phyloP scores from a whole-genome alignment of 1,140 invertebrate genomes.

The Cephus cinctus region DNA sequence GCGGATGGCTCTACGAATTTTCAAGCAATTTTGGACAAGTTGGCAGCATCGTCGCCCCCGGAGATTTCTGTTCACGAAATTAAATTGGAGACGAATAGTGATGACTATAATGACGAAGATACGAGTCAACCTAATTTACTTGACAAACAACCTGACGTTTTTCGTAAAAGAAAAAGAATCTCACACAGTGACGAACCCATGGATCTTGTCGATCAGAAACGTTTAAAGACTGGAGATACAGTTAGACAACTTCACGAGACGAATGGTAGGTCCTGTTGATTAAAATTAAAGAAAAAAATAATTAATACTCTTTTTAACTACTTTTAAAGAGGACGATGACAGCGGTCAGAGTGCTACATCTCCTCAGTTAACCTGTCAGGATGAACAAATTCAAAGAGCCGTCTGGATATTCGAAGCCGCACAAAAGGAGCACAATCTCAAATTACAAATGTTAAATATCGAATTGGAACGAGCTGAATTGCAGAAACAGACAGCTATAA shows the following conservation, averaged over 20 bases:
- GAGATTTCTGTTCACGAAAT: slow-evolving; percentile 5
- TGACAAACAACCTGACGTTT: slow-evolving; percentile 10
- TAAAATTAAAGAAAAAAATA: not conserved
- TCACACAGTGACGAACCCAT: slow-evolving; percentile 14
- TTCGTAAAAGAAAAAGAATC: slow-evolving; percentile 12
- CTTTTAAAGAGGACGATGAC: not conserved
- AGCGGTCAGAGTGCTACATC: not conserved
- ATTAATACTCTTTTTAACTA: not conserved
- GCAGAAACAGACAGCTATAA: slow-evolving; percentile 27
- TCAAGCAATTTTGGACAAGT: slow-evolving; percentile 19
- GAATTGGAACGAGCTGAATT: slow-evolving; percentile 29
- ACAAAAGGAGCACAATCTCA: slow-evolving; percentile 29
- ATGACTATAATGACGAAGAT: slow-evolving; percentile 18
- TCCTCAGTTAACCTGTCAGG: not conserved
- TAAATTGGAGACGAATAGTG: slow-evolving; percentile 20
- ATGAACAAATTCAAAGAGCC: not conserved
- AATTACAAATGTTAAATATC: slow-evolving; percentile 23
- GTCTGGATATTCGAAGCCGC: slow-evolving; percentile 23
- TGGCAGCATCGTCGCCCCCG: slow-evolving; percentile 7
- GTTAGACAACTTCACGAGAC: not conserved
- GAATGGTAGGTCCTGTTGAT: not conserved
- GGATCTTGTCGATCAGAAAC: slow-evolving; percentile 16
- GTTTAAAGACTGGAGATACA: slow-evolving; percentile 5
- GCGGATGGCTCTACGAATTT: not conserved
- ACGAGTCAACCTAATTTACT: slow-evolving; percentile 13